These are phyloP conservation scores for Leptopilina myrica DNA, from an alignment of 2,888 invertebrate genomes.

Conservation along the genomic window DNA sequence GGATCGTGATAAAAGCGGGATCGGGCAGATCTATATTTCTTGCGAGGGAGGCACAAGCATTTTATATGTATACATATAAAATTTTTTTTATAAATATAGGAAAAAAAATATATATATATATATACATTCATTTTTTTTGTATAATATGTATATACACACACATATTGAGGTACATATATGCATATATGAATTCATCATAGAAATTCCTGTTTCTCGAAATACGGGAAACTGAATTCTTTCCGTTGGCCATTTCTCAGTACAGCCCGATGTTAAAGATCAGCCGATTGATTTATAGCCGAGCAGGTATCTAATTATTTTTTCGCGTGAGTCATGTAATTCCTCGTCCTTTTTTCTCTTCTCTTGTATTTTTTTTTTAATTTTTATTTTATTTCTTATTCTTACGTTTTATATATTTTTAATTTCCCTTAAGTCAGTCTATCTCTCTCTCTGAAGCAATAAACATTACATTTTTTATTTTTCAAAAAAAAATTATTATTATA, in stretches of 20 bases:
- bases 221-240: slow-evolving; percentile 36
- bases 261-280: slow-evolving; percentile 37
- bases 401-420: no score
- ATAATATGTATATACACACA: neutral
- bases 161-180: neutral
- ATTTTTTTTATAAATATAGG: no score
- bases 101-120: no score
- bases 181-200: slow-evolving; percentile 35
- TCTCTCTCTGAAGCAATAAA: no score
- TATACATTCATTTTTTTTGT: neutral
- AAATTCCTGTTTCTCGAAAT: slow-evolving; percentile 38
- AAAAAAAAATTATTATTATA: no score
- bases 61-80: neutral
- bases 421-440: no score
- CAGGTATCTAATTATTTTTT: slow-evolving; percentile 40
- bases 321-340: slow-evolving; percentile 37
- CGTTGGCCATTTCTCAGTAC: slow-evolving; percentile 22
- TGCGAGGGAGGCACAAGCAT: slow-evolving; percentile 23
- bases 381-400: no score
- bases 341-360: neutral
- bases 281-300: slow-evolving; percentile 33
- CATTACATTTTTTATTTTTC: no score
- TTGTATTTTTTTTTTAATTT: no score
- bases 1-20: slow-evolving; percentile 31
- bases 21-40: slow-evolving; percentile 11